These are phyloP conservation scores for Fulica atra DNA, from an alignment of 2,113 vertebrate genomes.

Conservation along the genomic window DNA sequence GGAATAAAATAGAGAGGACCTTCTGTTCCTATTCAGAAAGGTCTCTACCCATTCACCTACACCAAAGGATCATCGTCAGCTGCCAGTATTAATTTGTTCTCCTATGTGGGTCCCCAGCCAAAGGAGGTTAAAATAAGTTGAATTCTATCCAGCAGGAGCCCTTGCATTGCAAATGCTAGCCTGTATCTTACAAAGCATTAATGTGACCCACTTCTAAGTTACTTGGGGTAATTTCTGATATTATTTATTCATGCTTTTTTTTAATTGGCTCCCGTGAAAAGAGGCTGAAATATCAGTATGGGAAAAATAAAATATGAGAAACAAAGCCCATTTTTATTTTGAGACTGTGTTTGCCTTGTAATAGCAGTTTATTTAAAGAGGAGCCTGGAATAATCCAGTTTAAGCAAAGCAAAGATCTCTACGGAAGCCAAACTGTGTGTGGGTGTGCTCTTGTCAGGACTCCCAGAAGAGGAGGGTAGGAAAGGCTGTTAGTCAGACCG, in stretches of 20 bases:
- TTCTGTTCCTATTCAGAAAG: constrained; percentile 67
- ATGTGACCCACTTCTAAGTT: constrained; percentile 2
- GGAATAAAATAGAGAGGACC: constrained; percentile 57
- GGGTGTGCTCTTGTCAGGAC: constrained; percentile 49
- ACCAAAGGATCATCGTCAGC: constrained; percentile 11
- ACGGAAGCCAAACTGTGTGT: constrained; percentile 28
- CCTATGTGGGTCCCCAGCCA: constrained; percentile 1
- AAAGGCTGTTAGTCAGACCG: constrained; percentile 34
- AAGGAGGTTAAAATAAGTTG: neutral
- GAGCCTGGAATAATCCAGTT: constrained; percentile 58
- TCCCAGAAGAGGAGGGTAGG: constrained; percentile 37
- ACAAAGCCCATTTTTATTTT: constrained; percentile 46
- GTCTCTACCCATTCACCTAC: constrained; percentile 58
- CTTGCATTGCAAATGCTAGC: constrained; percentile 32
- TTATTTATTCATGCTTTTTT: constrained; percentile 22
- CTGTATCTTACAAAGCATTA: constrained; percentile 30
- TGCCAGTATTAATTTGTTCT: constrained; percentile 62
- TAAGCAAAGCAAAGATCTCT: constrained; percentile 44
- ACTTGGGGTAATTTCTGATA: constrained; percentile 33
- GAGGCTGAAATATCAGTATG: neutral
- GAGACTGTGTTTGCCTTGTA: constrained; percentile 14
- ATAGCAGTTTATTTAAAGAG: constrained; percentile 56
- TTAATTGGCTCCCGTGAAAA: constrained; percentile 26
- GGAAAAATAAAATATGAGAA: constrained; percentile 16
- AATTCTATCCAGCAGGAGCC: constrained; percentile 3